Conservation (phyloP, 1,140 invertebrate species). For the Acyrthosiphon pisum region DNA sequence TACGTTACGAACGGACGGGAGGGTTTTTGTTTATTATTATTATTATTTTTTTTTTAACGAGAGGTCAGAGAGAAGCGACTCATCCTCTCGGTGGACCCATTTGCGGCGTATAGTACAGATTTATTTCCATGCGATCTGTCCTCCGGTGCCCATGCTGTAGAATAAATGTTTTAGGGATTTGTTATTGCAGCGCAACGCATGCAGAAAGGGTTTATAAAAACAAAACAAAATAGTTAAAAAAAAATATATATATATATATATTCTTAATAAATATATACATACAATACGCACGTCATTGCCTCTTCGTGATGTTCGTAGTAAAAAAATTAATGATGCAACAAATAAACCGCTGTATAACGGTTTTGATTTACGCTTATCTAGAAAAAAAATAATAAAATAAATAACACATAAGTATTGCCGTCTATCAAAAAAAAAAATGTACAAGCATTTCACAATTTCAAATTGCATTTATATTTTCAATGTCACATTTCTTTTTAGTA, state of each 20-base stretch:
- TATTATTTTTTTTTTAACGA: not conserved
- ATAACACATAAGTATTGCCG: too few species aligned
- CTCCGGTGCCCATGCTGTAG: not conserved
- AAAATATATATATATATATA: too few species aligned
- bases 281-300: not conserved
- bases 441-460: not conserved
- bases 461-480: not conserved
- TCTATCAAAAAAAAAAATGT: not conserved
- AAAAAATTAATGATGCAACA: not conserved
- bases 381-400: not conserved
- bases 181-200: not conserved
- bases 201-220: not conserved
- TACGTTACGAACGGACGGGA: not conserved
- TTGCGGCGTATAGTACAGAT: not conserved
- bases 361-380: not conserved
- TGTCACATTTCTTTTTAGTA: not conserved
- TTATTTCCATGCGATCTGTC: not conserved
- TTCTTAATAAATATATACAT: not conserved
- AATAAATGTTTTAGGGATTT: not conserved
- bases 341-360: not conserved
- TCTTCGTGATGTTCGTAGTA: not conserved
- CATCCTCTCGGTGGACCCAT: not conserved
- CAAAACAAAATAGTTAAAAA: not conserved
- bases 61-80: not conserved
- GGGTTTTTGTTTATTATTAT: constrained; percentile 16